These are phyloP conservation scores for Rhimphoctona megacephalus DNA, from an alignment of 2,888 invertebrate species.

Conservation along the genomic window DNA sequence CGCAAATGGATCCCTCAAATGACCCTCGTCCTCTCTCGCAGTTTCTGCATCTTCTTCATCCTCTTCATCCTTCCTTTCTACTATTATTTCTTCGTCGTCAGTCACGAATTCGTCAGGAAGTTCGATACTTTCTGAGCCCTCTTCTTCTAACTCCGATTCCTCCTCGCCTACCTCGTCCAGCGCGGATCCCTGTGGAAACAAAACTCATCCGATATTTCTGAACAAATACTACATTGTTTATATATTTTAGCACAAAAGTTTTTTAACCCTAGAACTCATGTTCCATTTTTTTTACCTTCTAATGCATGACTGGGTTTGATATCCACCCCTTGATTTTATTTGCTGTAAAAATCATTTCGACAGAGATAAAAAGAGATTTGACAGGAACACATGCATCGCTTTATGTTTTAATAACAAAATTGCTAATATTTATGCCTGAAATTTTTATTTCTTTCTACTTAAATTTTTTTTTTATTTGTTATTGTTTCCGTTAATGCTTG, in stretches of 20 bases:
- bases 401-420: too few species aligned
- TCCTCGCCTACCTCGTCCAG: constrained; percentile 43
- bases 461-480: too few species aligned
- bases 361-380: too few species aligned
- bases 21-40: constrained; percentile 81
- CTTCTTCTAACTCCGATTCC: constrained; percentile 63
- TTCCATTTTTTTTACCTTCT: too few species aligned
- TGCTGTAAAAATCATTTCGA: too few species aligned
- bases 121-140: constrained; percentile 48
- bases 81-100: constrained; percentile 68
- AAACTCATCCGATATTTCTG: not conserved
- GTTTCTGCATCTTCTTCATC: constrained; percentile 83
- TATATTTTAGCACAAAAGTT: not conserved
- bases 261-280: too few species aligned
- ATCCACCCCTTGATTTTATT: too few species aligned
- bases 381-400: too few species aligned
- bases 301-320: too few species aligned
- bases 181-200: not conserved
- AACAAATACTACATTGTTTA: not conserved
- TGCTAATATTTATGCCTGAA: too few species aligned
- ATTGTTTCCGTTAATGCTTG: too few species aligned
- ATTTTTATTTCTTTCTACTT: too few species aligned
- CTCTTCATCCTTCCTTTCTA: constrained; percentile 67
- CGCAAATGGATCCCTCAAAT: constrained; percentile 88
- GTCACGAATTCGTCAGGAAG: constrained; percentile 53